Evolutionary conservation across 2,113 vertebrate genomes (phyloP).

Genomic region (Neolamprologus fasciatus): DNA sequence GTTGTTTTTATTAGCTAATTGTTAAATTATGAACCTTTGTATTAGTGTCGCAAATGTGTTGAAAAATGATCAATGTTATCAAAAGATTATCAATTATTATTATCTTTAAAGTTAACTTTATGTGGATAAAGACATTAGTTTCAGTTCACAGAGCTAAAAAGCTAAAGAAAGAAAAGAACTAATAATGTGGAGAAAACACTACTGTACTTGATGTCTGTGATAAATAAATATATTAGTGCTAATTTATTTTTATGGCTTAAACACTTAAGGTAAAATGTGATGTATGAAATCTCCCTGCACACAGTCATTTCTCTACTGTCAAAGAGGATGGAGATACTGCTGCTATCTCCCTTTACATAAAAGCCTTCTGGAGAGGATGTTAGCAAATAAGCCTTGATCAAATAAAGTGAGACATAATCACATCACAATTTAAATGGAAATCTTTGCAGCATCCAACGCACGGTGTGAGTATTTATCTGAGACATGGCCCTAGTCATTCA

Average conservation of each 20-base stretch:
- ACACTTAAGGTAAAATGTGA: neutral
- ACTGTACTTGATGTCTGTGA: neutral
- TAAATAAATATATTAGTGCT: neutral
- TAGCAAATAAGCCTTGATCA: slow-evolving; percentile 27
- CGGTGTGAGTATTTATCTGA: neutral
- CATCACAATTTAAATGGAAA: slow-evolving; percentile 21
- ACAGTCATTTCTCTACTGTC: neutral
- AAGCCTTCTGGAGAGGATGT: neutral
- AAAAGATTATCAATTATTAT: neutral
- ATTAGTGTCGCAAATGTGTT: neutral
- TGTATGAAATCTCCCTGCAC: neutral
- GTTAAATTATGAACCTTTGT: neutral
- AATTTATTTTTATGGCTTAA: neutral
- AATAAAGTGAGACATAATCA: slow-evolving; percentile 8
- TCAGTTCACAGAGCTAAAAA: neutral
- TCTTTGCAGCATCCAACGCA: neutral
- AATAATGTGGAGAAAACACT: neutral
- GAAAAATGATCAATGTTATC: neutral
- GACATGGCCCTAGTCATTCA: neutral
- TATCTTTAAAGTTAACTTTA: neutral
- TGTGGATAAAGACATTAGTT: neutral
- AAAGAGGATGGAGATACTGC: neutral
- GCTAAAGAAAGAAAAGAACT: neutral
- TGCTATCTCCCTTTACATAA: neutral
- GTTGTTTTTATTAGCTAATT: neutral